Percentiles rank a stretch among this genome's conserved stretches.
Evolutionary conservation across 2,113 vertebrate species (phyloP).

Genomic region (Percina caprodes): DNA sequence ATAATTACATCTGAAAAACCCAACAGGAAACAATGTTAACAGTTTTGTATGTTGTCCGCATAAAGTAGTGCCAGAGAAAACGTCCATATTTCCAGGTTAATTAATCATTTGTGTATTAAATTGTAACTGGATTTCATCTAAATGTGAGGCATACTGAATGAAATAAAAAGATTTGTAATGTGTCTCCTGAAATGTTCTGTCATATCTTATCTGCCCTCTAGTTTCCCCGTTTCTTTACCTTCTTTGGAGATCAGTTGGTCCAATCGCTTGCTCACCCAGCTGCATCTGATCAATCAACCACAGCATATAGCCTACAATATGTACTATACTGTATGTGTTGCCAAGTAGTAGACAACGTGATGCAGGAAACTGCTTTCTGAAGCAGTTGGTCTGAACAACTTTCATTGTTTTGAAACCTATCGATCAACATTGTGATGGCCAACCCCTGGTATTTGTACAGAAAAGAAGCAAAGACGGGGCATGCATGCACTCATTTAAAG

Average conservation of each 20-base stretch:
- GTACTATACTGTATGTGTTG: neutral
- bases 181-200: neutral
- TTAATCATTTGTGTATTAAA: too few species aligned
- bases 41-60: neutral
- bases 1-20: neutral
- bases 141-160: neutral
- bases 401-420: too few species aligned
- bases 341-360: neutral
- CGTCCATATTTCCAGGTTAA: neutral
- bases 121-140: too few species aligned
- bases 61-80: neutral
- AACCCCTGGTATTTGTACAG: neutral
- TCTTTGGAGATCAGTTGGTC: constrained; percentile 16
- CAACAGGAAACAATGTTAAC: neutral
- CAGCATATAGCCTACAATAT: neutral
- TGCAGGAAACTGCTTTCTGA: neutral
- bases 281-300: constrained; percentile 10
- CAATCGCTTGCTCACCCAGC: constrained; percentile 8
- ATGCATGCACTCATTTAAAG: too few species aligned
- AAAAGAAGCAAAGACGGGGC: too few species aligned
- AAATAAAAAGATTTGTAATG: neutral
- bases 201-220: neutral
- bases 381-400: neutral
- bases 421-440: neutral
- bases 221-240: neutral